A percentile compares a stretch with the other conserved stretches of the same genome.
Conservation (phyloP, 1,140 invertebrate species). For the Lethrus apterus region DNA sequence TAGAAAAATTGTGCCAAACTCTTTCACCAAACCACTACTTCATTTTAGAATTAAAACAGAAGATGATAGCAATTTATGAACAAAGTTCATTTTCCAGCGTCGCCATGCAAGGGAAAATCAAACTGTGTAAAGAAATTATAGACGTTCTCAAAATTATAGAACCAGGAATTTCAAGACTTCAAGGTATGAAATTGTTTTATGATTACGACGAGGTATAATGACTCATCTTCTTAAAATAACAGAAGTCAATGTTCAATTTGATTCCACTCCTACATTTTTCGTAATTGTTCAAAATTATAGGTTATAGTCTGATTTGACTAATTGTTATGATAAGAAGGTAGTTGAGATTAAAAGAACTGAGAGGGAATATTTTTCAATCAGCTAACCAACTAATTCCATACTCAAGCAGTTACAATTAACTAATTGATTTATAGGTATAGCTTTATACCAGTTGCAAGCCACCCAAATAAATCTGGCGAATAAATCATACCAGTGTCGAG, state of each 20-base stretch:
- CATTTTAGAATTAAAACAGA: constrained; percentile 58
- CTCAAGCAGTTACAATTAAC: constrained; percentile 24
- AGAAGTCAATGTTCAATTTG: too few relatives aligned
- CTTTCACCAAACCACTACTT: constrained; percentile 59
- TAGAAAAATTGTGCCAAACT: constrained; percentile 48
- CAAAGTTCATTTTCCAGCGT: constrained; percentile 46
- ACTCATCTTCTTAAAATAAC: too few relatives aligned
- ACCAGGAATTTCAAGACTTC: constrained; percentile 64
- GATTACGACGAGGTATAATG: neutral
- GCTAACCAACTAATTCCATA: too few relatives aligned
- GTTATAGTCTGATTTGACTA: too few relatives aligned
- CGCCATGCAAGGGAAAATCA: constrained; percentile 54
- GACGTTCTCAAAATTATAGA: constrained; percentile 57
- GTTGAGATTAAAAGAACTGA: too few relatives aligned
- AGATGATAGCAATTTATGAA: constrained; percentile 51
- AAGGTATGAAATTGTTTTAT: constrained; percentile 44
- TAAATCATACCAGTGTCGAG: constrained; percentile 48
- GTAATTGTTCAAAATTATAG: too few relatives aligned
- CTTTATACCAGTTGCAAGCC: constrained; percentile 66
- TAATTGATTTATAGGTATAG: constrained; percentile 49
- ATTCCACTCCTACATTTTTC: too few relatives aligned
- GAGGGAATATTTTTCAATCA: too few relatives aligned
- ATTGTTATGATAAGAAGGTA: too few relatives aligned
- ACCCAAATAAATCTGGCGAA: constrained; percentile 57
- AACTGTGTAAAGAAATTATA: constrained; percentile 58